Base-by-base conservation (phyloP, 2,797 vertebrate genomes). In the Microcaecilia unicolor region DNA sequence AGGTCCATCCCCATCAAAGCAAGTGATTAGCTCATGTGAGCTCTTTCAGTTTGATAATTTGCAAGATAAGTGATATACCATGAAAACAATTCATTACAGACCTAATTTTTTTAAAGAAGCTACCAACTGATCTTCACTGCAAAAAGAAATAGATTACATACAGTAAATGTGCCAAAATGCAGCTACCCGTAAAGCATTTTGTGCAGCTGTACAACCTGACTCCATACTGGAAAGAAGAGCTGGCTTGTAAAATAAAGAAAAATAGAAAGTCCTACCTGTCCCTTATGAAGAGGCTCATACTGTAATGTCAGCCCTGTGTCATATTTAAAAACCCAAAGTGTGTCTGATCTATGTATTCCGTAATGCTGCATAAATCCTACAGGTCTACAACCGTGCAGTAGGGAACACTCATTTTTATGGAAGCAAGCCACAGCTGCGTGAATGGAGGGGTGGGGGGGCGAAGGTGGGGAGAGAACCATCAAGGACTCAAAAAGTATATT, bases 401-500 rank as follows among this genome's bases (percentile, higher is more conserved):
- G 29, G 13, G 54, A 6, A n/a, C n/a, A 1, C 31, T 39, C 1
- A 0, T 32, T 29, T 10, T 35, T 46, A 23, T 1, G 0, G 8
- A 19, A 15, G 42, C 48, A 34, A 39, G 25, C 27, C 31, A 53
- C 41, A 21, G 49, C 37, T 0, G 16, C 21, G 5, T 11, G 38
- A 44, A 30, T 0, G 1, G 31, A 19, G 4, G 2, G n/a, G 22
- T 22, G 22, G 13, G 31, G 15, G 15, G 5, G 15, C n/a, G 22
- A 22, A 22, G 13, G 31, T 15, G 15, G 5, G 15, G 22, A 32
- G 30, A 16, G 30, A n/a, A 43, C 36, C 36, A 51, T 14, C n/a
- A 23, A 56, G 28, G 35, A 41, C 32, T 34, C 41, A 31, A 57
- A 55, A 63, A 64, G 40, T 51, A 39, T 55, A 43, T 44, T 56